Evolutionary conservation across 2,113 vertebrate species (phyloP).

Genomic region (Chrysemys picta): DNA sequence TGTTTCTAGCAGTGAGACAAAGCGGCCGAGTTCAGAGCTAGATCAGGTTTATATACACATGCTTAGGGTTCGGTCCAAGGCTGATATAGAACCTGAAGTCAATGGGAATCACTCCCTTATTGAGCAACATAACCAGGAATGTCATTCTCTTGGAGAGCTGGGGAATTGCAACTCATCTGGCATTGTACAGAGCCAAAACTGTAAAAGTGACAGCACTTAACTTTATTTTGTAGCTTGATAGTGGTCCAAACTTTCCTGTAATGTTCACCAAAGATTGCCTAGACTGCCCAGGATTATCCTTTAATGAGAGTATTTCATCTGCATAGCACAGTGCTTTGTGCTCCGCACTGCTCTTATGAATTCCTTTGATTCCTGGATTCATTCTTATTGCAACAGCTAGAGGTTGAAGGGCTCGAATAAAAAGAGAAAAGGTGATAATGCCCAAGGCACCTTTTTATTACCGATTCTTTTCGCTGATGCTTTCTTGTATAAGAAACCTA

Average conservation of each 20-base stretch:
- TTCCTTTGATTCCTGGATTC: constrained; percentile 57
- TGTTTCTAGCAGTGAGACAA: not conserved
- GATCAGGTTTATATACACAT: not conserved
- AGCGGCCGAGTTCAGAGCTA: not conserved
- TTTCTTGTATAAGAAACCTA: not conserved
- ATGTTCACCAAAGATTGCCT: not conserved
- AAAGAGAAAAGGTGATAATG: constrained; percentile 47
- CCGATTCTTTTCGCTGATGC: constrained; percentile 15
- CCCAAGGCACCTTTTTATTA: constrained; percentile 19
- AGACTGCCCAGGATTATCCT: not conserved
- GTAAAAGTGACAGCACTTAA: not conserved
- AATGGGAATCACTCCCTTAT: constrained; percentile 12
- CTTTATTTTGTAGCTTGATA: constrained; percentile 25
- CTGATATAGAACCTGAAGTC: not conserved
- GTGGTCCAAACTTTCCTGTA: constrained; percentile 3
- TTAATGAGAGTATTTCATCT: not conserved
- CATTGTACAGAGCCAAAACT: not conserved
- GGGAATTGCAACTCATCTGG: not conserved
- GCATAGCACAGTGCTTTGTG: not conserved
- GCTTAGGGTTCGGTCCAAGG: fast-evolving
- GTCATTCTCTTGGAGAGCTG: constrained; percentile 15
- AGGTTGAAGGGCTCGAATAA: constrained; percentile 23
- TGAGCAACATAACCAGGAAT: constrained; percentile 27
- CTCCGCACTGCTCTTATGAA: not conserved
- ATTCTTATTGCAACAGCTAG: constrained; percentile 40